Evolutionary conservation across 2,797 vertebrate species (phyloP), one percentile per base, ranked within the genome.

Genomic region (Enteromius fasciolatus): DNA sequence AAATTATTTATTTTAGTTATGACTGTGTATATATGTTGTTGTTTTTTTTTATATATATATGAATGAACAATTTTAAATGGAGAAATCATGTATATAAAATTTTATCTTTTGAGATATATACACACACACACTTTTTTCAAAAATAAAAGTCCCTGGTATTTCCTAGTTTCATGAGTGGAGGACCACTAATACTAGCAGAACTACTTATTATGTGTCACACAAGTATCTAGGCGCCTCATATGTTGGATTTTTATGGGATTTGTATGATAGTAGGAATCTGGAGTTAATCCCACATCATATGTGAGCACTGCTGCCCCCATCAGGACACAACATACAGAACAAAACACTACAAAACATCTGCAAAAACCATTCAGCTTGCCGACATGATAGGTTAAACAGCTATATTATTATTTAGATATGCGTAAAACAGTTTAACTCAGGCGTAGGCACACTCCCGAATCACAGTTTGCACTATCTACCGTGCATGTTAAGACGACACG

Each of bases 261-360:
- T 48, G 59, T 66, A 46, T 80, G 66, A 76, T 28, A 61, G 6
- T 18, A 33, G 54, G 20, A 18, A 57, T 41, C 23, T 72, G 36
- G 74, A 66, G 39, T 39, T 50, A 74, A 80, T 54, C 67, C 11
- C 39, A 3, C 14, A 44, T 61, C 15, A 69, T 66, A 44, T 85
- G 78, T 85, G 75, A 76, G 78, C 84, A 61, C 85, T 89, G 85
- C 86, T 89, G 90, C 90, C 90, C 83, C 89, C 89, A 87, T 61
- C 88, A 90, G 90, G 88, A 67, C 84, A 66, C 68, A 14, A 10
- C 36, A 31, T 0, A 25, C 7, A 15, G 4, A 63, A 80, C 1
- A n/a, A 61, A 14, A 33, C 54, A 44, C 25, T 5, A 39, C 52
- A 28, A 4, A 78, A 80, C 80, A 74, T 25, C 83, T 63, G n/a